A percentile compares a stretch with the other conserved stretches of the same genome.
Evolutionary conservation across 2,113 vertebrate genomes (phyloP).

Genomic region (Mormyrus lacerda): DNA sequence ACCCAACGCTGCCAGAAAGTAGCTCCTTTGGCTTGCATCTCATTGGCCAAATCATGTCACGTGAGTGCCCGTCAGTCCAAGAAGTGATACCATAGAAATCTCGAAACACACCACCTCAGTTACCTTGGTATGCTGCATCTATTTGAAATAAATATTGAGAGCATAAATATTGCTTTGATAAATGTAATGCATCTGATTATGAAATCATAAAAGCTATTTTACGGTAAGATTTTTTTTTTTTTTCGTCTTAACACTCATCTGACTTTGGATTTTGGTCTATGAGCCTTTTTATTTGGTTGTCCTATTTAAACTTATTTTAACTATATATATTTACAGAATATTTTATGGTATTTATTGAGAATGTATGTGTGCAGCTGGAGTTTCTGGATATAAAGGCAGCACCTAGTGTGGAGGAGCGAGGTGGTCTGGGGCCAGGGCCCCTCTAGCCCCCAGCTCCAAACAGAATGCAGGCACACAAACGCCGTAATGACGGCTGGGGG

Average conservation of each 20-base stretch:
- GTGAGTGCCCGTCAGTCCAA: constrained; percentile 58
- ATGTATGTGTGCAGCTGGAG: constrained; percentile 54
- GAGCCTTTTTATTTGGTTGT: constrained; percentile 65
- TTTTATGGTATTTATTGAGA: constrained; percentile 74
- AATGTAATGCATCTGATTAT: constrained; percentile 69
- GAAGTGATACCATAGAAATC: constrained; percentile 59
- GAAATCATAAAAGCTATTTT: constrained; percentile 70
- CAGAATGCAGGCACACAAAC: constrained; percentile 30
- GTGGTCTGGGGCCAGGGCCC: neutral
- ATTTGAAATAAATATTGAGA: constrained; percentile 66
- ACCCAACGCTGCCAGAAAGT: neutral
- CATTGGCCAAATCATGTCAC: constrained; percentile 46
- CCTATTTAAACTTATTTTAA: constrained; percentile 64
- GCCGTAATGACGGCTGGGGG: constrained; percentile 6
- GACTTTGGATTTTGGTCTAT: constrained; percentile 53
- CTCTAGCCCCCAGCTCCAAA: constrained; percentile 42
- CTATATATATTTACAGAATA: constrained; percentile 56
- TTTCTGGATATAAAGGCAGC: constrained; percentile 46
- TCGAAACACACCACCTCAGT: constrained; percentile 83
- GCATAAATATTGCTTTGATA: constrained; percentile 70
- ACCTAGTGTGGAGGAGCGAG: constrained; percentile 41
- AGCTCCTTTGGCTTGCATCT: neutral
- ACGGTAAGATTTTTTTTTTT: constrained; percentile 54
- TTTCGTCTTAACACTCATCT: constrained; percentile 70
- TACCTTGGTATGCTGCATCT: constrained; percentile 88